These are phyloP conservation scores for Ctenochaetus hawaiiensis DNA, from an alignment of 2,797 vertebrate species.

Conservation along the genomic window DNA sequence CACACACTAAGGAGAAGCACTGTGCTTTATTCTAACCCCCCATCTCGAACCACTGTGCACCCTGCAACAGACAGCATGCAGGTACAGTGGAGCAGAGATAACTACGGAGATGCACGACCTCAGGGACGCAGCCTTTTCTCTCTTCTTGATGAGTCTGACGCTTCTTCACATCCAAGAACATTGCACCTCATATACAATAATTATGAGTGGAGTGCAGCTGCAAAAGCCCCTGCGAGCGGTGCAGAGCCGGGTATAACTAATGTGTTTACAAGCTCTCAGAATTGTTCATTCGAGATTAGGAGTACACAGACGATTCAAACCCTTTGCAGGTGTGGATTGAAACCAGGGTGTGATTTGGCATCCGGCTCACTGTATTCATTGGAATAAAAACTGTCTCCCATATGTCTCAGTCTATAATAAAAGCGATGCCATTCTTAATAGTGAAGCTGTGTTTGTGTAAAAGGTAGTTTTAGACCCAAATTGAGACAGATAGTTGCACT, in stretches of 20 bases:
- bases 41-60: slow-evolving; percentile 21
- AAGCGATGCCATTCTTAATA: slow-evolving; percentile 2
- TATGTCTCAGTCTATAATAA: slow-evolving; percentile 26
- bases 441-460: slow-evolving; percentile 8
- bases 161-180: slow-evolving; percentile 49
- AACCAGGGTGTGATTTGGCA: slow-evolving; percentile 45
- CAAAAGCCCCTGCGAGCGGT: slow-evolving; percentile 46
- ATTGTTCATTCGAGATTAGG: slow-evolving; percentile 57
- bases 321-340: slow-evolving; percentile 56
- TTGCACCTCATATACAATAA: slow-evolving; percentile 61
- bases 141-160: slow-evolving; percentile 48
- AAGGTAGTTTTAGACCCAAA: slow-evolving; percentile 18
- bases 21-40: slow-evolving; percentile 18
- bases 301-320: slow-evolving; percentile 41
- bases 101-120: slow-evolving; percentile 56
- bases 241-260: slow-evolving; percentile 61
- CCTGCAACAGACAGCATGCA: slow-evolving; percentile 28
- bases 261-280: slow-evolving; percentile 68
- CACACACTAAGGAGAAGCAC: slow-evolving; percentile 27
- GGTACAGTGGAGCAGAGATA: slow-evolving; percentile 51
- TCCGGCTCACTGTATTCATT: slow-evolving; percentile 28
- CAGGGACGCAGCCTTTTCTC: slow-evolving; percentile 51
- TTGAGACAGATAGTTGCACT: slow-evolving; percentile 7
- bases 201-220: slow-evolving; percentile 61
- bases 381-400: slow-evolving; percentile 31